Percentiles rank a stretch among this genome's conserved stretches.
These are phyloP conservation scores for Hetaerina titia DNA, from an alignment of 2,888 invertebrate genomes.

Conservation along the genomic window DNA sequence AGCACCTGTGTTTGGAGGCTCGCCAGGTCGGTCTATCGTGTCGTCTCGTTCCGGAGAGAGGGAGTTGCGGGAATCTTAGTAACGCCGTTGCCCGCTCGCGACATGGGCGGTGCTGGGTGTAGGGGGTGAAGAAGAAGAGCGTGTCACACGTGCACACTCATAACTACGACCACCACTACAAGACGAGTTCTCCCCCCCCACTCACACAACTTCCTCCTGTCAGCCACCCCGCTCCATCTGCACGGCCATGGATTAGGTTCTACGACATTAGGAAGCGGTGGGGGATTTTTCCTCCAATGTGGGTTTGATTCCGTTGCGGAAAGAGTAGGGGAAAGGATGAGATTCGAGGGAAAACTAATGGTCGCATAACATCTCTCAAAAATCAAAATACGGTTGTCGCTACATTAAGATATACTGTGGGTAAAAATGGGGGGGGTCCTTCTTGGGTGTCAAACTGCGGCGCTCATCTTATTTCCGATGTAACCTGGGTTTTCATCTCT, in stretches of 20 bases:
- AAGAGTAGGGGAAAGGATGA: neutral
- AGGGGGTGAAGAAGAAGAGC: neutral
- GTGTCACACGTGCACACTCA: neutral
- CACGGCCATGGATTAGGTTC: no score
- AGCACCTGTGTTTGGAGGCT: slow-evolving; percentile 46
- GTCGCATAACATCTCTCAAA: neutral
- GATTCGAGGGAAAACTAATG: neutral
- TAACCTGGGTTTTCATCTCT: neutral
- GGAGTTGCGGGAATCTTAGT: neutral
- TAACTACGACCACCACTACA: neutral
- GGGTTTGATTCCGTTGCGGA: neutral
- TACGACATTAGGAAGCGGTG: neutral
- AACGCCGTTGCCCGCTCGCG: slow-evolving; percentile 2
- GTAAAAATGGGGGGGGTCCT: no score
- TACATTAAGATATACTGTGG: neutral
- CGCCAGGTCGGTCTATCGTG: neutral
- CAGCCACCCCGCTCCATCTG: neutral
- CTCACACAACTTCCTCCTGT: neutral
- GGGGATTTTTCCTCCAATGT: no score
- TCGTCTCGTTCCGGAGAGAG: neutral
- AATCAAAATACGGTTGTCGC: neutral
- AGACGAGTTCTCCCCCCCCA: neutral
- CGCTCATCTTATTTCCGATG: neutral
- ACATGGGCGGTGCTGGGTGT: neutral
- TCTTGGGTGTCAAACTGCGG: neutral